Percentiles rank a stretch among this genome's conserved stretches.
Evolutionary conservation across 1,140 invertebrate species (phyloP).

Genomic region (Scylla paramamosain): DNA sequence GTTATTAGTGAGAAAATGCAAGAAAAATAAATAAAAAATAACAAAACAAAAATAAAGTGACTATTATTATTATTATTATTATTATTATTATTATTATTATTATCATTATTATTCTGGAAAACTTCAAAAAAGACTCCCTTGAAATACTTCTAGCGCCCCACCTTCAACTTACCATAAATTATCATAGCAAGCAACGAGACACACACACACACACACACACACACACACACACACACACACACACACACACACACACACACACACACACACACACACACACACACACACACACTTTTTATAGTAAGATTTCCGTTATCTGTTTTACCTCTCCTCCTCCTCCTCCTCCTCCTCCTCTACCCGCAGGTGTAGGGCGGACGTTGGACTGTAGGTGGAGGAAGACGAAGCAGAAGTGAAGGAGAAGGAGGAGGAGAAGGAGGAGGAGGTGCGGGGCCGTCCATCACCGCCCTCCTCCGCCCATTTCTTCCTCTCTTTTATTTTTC

Average conservation of each 20-base stretch:
- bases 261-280: slow-evolving; percentile 15
- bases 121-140: background rate
- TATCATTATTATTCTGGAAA: background rate
- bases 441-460: slow-evolving; percentile 16
- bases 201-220: slow-evolving; percentile 20
- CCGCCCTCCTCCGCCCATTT: slow-evolving; percentile 8
- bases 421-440: slow-evolving; percentile 8
- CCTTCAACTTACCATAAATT: background rate
- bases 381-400: background rate
- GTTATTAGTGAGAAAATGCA: background rate
- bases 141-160: background rate
- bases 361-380: background rate
- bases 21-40: background rate
- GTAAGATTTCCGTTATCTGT: background rate
- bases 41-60: too few relatives aligned
- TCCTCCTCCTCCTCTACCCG: background rate
- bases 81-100: background rate
- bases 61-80: background rate
- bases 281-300: background rate
- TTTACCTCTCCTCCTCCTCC: slow-evolving; percentile 8
- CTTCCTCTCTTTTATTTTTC: slow-evolving; percentile 24
- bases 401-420: background rate
- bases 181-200: background rate
- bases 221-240: slow-evolving; percentile 15
- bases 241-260: background rate